Evolutionary conservation across 2,888 invertebrate genomes (phyloP), one percentile per base, ranked within the genome.

Genomic region (Eudasyphora cyanicolor): DNA sequence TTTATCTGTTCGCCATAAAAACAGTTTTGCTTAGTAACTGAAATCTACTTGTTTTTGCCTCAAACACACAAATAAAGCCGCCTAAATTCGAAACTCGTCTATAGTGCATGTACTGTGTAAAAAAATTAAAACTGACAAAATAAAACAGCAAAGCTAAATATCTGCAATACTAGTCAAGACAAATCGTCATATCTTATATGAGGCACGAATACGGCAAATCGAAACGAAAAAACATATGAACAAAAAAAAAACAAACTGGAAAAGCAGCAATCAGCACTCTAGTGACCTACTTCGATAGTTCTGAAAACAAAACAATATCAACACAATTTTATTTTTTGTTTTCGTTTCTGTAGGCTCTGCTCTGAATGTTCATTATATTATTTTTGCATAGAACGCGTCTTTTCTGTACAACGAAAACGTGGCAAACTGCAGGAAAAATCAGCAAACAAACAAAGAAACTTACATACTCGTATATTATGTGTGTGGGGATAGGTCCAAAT

Each of bases 201-300:
- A 14, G 38, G 21, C 35, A 62, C 19, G 64, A 12, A 19, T 62
- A 4, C 27, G 29, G 17, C 49, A 29, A 62, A 32, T 3, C n/a
- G 8, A 62, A 62, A 2, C 32, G 6, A 62, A 62, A 64, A 17
- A 64, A 38, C 35, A 64, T 8, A 35, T 19, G 27, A 62, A 17
- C n/a, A 62, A 27, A 10, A 60, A 35, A 64, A 35, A 38, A 38
- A 1, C 17, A n/a, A n/a, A 7, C 29, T 32, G 32, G 54, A 51
- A 71, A 71, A 21, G 32, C 35, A 71, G 54, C 70, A 83, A 80
- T 80, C 80, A 79, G 80, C 80, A 83, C 24, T 80, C 54, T 83
- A 45, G 71, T 83, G 83, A 75, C 83, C 83, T 19, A 77, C 60
- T 83, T 83, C n/a, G 64, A 79, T 73, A 32, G 67, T 82, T 82